Conservation (phyloP, 1,140 invertebrate genomes). For the Melipona quadrifasciata region DNA sequence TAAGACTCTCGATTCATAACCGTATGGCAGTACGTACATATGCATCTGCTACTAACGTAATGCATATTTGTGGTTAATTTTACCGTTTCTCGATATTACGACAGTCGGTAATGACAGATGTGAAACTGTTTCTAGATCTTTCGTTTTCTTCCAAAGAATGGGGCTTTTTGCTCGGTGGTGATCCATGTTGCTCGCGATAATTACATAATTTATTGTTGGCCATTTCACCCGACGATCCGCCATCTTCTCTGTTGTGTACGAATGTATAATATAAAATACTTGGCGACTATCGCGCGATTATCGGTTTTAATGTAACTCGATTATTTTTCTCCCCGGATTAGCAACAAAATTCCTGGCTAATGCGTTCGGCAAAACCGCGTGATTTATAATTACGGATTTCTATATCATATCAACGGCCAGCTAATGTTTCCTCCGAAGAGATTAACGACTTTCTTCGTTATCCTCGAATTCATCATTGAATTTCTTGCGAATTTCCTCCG, state of each 20-base stretch:
- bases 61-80: neutral
- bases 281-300: neutral
- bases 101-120: neutral
- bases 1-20: neutral
- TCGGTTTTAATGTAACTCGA: neutral
- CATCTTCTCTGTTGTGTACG: neutral
- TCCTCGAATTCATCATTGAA: neutral
- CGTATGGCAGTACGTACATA: neutral
- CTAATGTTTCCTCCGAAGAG: neutral
- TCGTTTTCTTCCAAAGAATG: neutral
- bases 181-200: neutral
- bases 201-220: slow-evolving; percentile 2
- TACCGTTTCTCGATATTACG: slow-evolving; percentile 2
- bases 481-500: neutral
- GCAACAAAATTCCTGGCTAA: neutral
- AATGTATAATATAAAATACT: neutral
- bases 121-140: neutral
- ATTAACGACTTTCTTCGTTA: neutral
- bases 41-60: neutral
- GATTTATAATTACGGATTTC: slow-evolving; percentile 21
- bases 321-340: neutral
- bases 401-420: neutral
- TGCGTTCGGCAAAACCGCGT: neutral
- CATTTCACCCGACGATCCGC: neutral
- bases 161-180: neutral